Evolutionary conservation across 2,888 invertebrate species (phyloP).

Genomic region (Apamea crenata): DNA sequence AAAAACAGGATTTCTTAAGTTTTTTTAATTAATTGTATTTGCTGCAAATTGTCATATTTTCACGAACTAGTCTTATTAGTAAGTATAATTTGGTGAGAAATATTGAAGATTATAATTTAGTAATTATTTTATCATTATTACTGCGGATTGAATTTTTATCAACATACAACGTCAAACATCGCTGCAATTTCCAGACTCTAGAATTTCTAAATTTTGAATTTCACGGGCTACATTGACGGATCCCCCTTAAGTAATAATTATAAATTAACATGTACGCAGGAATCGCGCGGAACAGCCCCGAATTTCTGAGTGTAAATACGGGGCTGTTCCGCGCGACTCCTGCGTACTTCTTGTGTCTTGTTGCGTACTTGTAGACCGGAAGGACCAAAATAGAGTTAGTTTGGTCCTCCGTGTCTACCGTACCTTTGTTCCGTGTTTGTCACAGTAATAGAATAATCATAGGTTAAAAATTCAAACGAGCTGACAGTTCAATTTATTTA

Average conservation of each 20-base stretch:
- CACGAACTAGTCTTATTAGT: neutral
- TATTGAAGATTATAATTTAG: neutral
- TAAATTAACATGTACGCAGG: neutral
- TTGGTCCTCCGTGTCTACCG: neutral
- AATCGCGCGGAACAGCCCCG: neutral
- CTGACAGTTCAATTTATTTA: conserved; percentile 48
- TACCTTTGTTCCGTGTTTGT: conserved; percentile 10
- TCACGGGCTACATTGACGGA: neutral
- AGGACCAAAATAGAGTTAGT: neutral
- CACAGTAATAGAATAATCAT: conserved; percentile 51
- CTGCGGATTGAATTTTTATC: neutral
- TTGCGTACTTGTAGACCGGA: too few relatives aligned
- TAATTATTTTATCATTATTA: neutral
- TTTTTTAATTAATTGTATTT: too few relatives aligned
- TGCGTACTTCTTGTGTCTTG: too few relatives aligned
- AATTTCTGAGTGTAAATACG: neutral
- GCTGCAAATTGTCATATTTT: neutral
- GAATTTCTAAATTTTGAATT: neutral
- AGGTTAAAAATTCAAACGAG: conserved; percentile 39
- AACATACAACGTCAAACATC: neutral
- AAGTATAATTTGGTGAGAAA: neutral
- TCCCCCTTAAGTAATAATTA: neutral
- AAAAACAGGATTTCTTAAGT: neutral
- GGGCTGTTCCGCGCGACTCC: too few relatives aligned
- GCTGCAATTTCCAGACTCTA: neutral